phyloP scores from a whole-genome alignment of 2,888 invertebrate species.

The Eulithis testata region DNA sequence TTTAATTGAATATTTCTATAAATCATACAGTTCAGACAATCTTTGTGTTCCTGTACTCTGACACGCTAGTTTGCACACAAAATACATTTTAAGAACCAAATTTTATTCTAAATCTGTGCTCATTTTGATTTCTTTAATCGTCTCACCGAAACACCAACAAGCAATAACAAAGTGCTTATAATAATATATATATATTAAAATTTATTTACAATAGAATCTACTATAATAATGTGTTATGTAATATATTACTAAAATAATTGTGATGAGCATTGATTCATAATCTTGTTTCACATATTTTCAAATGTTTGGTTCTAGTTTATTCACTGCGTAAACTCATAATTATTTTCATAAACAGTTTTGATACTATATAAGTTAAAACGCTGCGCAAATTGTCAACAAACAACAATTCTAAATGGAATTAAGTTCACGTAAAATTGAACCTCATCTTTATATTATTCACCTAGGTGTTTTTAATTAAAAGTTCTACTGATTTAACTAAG shows the following conservation, averaged over 20 bases:
- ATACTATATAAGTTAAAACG: constrained; percentile 49
- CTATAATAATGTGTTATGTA: constrained; percentile 31
- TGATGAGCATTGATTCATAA: constrained; percentile 74
- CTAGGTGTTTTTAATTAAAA: constrained; percentile 47
- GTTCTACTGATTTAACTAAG: background rate
- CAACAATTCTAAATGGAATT: constrained; percentile 79
- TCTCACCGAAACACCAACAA: constrained; percentile 37
- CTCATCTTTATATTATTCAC: constrained; percentile 59
- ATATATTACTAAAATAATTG: constrained; percentile 52
- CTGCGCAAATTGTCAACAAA: constrained; percentile 57
- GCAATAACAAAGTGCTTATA: constrained; percentile 55
- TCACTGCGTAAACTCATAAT: constrained; percentile 47
- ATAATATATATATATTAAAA: constrained; percentile 41
- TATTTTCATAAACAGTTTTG: constrained; percentile 46
- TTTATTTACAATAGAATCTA: constrained; percentile 46
- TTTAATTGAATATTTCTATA: constrained; percentile 2
- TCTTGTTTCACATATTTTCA: constrained; percentile 83
- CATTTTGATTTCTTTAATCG: constrained; percentile 66
- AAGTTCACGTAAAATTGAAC: constrained; percentile 76
- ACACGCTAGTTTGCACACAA: constrained; percentile 57
- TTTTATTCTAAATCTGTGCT: constrained; percentile 66
- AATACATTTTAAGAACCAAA: constrained; percentile 39
- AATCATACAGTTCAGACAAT: constrained; percentile 18
- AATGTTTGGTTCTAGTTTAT: constrained; percentile 68
- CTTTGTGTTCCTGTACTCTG: constrained; percentile 60